Percentiles rank a stretch among this genome's conserved stretches.
phyloP scores from a whole-genome alignment of 1,140 invertebrate species.

The Leptestheria dahalacensis region DNA sequence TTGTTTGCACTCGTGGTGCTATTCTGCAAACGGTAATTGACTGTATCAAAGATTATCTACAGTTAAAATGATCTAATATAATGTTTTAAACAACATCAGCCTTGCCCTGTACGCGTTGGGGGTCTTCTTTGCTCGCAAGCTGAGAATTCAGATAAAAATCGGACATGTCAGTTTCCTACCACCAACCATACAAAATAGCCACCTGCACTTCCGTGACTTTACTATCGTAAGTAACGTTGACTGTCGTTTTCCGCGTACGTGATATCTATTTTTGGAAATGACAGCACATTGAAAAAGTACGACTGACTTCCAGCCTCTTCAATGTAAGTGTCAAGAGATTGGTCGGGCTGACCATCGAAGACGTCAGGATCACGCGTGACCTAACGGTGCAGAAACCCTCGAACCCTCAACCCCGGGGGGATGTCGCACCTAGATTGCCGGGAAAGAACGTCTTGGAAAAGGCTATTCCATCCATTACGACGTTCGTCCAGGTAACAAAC shows the following conservation, averaged over 20 bases:
- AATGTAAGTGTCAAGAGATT: slow-evolving; percentile 79
- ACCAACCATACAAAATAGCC: slow-evolving; percentile 7
- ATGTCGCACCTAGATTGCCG: not conserved
- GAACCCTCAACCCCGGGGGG: slow-evolving; percentile 9
- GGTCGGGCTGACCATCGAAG: slow-evolving; percentile 62
- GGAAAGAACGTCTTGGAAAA: slow-evolving; percentile 29
- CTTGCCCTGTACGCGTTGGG: slow-evolving; percentile 4
- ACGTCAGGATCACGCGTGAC: slow-evolving; percentile 46
- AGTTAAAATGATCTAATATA: not conserved
- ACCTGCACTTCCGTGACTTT: slow-evolving; percentile 5
- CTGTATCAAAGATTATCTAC: not conserved
- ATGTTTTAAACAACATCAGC: not conserved
- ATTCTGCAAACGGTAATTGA: slow-evolving; percentile 1
- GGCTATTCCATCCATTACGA: slow-evolving; percentile 57
- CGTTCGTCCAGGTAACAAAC: slow-evolving; percentile 53
- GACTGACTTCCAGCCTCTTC: slow-evolving; percentile 72
- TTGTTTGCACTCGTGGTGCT: not conserved
- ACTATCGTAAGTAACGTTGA: slow-evolving; percentile 5
- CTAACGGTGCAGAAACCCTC: slow-evolving; percentile 19
- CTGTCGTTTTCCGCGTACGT: not conserved
- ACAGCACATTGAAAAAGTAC: slow-evolving; percentile 71
- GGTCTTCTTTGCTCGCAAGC: not conserved
- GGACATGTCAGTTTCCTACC: slow-evolving; percentile 8
- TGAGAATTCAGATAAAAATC: slow-evolving; percentile 11
- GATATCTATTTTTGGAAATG: slow-evolving; percentile 21